Evolutionary conservation across 2,797 vertebrate species (phyloP), one percentile per base, ranked within the genome.

Genomic region (Percopsis omiscomaycus): DNA sequence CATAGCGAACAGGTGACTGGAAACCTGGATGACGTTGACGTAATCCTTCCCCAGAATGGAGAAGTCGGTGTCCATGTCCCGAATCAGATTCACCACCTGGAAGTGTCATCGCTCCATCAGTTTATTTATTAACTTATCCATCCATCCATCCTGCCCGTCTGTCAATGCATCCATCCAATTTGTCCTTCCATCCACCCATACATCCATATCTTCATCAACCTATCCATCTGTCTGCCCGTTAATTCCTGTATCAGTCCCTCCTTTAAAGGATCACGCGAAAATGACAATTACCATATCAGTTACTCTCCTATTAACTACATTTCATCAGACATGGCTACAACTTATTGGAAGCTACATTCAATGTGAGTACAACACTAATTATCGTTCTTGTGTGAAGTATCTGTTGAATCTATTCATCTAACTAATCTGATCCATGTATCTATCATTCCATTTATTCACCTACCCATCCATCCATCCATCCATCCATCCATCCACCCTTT

Each of bases 1-100:
- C 95, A 96, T 96, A 61, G 95, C 94, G 0, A 95, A 61, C 80
- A 95, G 88, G 86, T 96, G 95, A 61, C 93, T 94, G 0, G 94
- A 94, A 64, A 96, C 92, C 85, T 96, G 95, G 75, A 96, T 90
- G 74, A 96, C 85, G 0, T 96, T 95, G 55, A 96, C 59, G 0
- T 95, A 94, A 58, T 87, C 89, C 86, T 96, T 96, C 76, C 93
- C 92, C 69, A 96, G 71, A 65, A 96, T 94, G 64, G 89, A 76
- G 83, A 95, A 94, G 63, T 96, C 93, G 22, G 92, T 92, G 4
- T 96, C 94, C 15, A 96, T 82, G 84, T 96, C 95, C 13, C 92
- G 87, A 84, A 96, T 95, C 78, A 96, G 92, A 72, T 96, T 96
- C 68, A 96, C 94, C 70, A 95, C 92, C 85, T 96, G 93, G 42